Evolutionary conservation across 2,888 invertebrate genomes (phyloP).

Genomic region (Acleris holmiana): DNA sequence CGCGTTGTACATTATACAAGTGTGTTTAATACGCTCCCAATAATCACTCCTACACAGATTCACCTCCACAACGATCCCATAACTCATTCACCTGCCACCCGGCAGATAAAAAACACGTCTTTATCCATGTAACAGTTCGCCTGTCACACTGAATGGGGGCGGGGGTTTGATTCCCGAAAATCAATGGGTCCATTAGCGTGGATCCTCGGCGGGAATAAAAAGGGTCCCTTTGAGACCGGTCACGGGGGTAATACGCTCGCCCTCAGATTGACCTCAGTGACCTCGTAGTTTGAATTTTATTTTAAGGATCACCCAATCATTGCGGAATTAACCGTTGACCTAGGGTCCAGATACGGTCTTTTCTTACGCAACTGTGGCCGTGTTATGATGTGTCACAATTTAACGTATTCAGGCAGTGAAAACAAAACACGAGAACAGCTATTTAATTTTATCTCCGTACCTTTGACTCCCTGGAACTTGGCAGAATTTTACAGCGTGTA

Average conservation of each 20-base stretch:
- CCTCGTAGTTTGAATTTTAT: conserved; percentile 41
- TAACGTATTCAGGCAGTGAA: too few species aligned
- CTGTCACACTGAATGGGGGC: conserved; percentile 52
- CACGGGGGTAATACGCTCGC: conserved; percentile 70
- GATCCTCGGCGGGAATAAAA: conserved; percentile 52
- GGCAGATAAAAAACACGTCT: conserved; percentile 30
- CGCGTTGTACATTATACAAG: too few species aligned
- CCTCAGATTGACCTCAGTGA: conserved; percentile 69
- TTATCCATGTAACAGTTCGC: conserved; percentile 43
- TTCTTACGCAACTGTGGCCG: too few species aligned
- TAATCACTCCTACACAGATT: not conserved
- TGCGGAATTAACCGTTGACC: conserved; percentile 1
- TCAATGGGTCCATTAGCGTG: conserved; percentile 74
- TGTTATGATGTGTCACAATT: too few species aligned
- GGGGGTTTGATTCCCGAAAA: conserved; percentile 65
- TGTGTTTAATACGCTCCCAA: too few species aligned
- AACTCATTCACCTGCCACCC: conserved; percentile 28
- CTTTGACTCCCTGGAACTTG: too few species aligned
- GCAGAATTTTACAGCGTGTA: too few species aligned
- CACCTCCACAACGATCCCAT: not conserved
- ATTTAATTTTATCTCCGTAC: too few species aligned
- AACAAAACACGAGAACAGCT: too few species aligned
- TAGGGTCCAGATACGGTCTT: not conserved
- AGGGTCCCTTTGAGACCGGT: conserved; percentile 69
- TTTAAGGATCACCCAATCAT: not conserved